phyloP scores from a whole-genome alignment of 2,113 vertebrate species.

The Ranitomeya variabilis region DNA sequence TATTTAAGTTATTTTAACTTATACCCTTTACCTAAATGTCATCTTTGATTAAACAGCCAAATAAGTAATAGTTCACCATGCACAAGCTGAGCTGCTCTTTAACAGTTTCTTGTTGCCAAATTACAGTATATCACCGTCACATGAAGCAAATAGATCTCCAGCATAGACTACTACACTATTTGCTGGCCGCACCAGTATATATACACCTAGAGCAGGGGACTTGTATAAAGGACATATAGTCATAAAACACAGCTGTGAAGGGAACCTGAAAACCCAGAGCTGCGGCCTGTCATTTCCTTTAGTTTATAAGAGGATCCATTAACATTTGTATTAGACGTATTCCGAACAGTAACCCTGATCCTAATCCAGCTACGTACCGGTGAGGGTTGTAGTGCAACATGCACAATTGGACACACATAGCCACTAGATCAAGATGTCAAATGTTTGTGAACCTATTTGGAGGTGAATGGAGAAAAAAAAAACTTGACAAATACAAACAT shows the following conservation, averaged over 20 bases:
- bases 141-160: neutral
- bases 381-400: neutral
- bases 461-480: neutral
- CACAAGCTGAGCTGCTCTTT: conserved; percentile 9
- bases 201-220: neutral
- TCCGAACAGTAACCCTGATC: neutral
- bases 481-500: conserved; percentile 66
- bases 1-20: conserved; percentile 59
- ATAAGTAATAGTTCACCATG: conserved; percentile 41
- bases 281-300: neutral
- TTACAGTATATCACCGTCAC: neutral
- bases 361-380: neutral
- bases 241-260: neutral
- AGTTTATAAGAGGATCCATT: neutral
- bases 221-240: neutral
- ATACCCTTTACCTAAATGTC: conserved; percentile 58
- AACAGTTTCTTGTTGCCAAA: neutral
- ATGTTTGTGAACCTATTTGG: neutral
- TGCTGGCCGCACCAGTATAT: neutral
- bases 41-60: conserved; percentile 53
- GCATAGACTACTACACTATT: neutral
- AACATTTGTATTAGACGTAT: neutral
- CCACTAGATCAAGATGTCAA: neutral
- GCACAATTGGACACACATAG: neutral
- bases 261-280: neutral